These are phyloP conservation scores for Gastrophryne carolinensis DNA, from an alignment of 2,797 vertebrate genomes.

Conservation along the genomic window DNA sequence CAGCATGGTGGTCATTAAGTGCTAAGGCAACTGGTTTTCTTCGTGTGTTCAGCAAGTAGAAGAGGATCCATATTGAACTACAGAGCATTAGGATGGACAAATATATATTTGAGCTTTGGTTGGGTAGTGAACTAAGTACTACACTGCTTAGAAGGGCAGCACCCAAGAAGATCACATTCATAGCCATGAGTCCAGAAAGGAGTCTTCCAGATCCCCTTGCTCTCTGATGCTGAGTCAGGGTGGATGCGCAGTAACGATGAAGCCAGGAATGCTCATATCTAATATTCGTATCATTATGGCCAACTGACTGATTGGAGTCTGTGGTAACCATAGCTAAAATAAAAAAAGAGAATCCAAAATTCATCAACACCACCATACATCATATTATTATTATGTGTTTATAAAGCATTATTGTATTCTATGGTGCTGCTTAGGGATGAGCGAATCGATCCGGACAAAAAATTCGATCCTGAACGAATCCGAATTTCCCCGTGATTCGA, in stretches of 20 bases:
- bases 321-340: not conserved
- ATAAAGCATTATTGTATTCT: too few species aligned
- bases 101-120: slow-evolving; percentile 72
- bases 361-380: too few species aligned
- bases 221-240: slow-evolving; percentile 63
- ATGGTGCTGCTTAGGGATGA: too few species aligned
- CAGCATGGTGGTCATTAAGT: slow-evolving; percentile 79
- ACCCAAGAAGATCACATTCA: slow-evolving; percentile 85
- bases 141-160: slow-evolving; percentile 77
- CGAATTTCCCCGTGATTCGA: too few species aligned
- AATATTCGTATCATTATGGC: not conserved
- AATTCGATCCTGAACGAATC: too few species aligned
- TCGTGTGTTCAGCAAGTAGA: slow-evolving; percentile 71
- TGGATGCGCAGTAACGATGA: slow-evolving; percentile 58
- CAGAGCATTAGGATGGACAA: slow-evolving; percentile 74
- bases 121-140: slow-evolving; percentile 73
- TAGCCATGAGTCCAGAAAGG: slow-evolving; percentile 83
- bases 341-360: too few species aligned
- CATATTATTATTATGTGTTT: too few species aligned
- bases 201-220: slow-evolving; percentile 74
- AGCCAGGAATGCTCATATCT: slow-evolving; percentile 64
- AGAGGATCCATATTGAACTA: slow-evolving; percentile 77
- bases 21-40: slow-evolving; percentile 63
- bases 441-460: too few species aligned
- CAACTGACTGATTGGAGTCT: not conserved